phyloP scores from a whole-genome alignment of 2,888 invertebrate genomes.

The Stenotaenia linearis region DNA sequence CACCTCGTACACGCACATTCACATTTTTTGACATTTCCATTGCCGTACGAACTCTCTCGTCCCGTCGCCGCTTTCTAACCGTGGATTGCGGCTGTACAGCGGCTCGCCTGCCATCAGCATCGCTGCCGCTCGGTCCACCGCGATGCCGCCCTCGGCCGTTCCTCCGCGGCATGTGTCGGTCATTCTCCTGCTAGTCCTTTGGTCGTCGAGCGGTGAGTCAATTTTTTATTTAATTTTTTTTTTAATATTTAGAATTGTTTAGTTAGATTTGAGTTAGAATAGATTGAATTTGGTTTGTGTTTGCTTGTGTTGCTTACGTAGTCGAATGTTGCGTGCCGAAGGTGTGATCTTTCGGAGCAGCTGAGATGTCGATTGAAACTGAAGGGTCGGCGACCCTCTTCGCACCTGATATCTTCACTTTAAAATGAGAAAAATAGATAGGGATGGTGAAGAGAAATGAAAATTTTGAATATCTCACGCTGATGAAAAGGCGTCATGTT shows the following conservation, averaged over 20 bases:
- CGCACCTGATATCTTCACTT: neutral
- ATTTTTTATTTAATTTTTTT: neutral
- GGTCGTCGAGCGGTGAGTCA: neutral
- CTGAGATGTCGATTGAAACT: slow-evolving; percentile 5
- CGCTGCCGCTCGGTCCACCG: neutral
- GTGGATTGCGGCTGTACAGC: slow-evolving; percentile 4
- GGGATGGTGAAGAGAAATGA: no score
- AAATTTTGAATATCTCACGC: no score
- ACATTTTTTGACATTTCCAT: slow-evolving; percentile 10
- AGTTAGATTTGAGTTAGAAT: neutral
- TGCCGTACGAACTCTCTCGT: neutral
- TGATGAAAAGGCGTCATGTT: no score
- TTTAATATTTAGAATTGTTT: neutral
- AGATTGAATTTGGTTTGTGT: neutral
- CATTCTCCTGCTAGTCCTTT: neutral
- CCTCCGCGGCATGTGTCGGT: neutral
- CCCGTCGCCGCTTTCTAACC: neutral
- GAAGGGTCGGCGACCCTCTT: slow-evolving; percentile 1
- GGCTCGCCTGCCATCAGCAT: neutral
- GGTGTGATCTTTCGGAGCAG: neutral
- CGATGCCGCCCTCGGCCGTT: slow-evolving; percentile 8
- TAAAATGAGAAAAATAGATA: neutral
- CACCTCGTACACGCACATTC: slow-evolving; percentile 17
- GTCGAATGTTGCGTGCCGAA: neutral
- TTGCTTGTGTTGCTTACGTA: neutral